Base-by-base conservation (phyloP, 1,140 invertebrate genomes). In the Papilio polyxenes region DNA sequence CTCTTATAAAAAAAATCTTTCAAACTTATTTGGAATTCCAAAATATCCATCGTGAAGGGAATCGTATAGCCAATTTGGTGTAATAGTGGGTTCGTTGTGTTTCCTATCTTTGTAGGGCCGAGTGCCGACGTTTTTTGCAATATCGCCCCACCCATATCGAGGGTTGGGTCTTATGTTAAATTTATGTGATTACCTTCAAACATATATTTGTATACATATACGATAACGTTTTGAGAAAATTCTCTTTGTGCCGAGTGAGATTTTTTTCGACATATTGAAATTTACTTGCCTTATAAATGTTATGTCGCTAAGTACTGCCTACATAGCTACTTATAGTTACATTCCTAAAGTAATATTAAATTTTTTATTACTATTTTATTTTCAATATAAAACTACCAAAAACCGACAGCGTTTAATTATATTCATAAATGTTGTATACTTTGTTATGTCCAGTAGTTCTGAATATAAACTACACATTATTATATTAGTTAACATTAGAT, bases 101-200 rank as follows among this genome's bases (percentile, higher is more conserved):
- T 90, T 89, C 85, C 90, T 92, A 90, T 91, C 89, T 93, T 93
- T 94, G 90, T 89, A 85, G 87, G 78, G 84, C 62, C 85, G 87
- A 87, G 85, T 87, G 91, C 91, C 92, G 91, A 88, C 90, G 82
- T 93, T 92, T 94, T 94, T 94, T 94, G 91, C 89, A 86, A 87
- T 83, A 13, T 87, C 85, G 87, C 91, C 90, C 91, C 91, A 90
- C 90, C 91, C 87, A 86, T 83, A 53, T 59, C 79, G 78, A 83
- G 87, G 87, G 87, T 85, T 82, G 87, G 87, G 75, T 85, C 82
- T 62, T 31, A 82, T 81, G 85, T 77, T 84, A 87, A 91, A 90
- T 90, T 88, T 90, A 91, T 90, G 85, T 85, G 85, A 80, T 90
- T 77, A 77, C 65, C 13, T 72, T 72, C 23, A 77, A 31, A 77